Conservation (phyloP, 1,140 invertebrate species). For the Drosophila mayri region DNA sequence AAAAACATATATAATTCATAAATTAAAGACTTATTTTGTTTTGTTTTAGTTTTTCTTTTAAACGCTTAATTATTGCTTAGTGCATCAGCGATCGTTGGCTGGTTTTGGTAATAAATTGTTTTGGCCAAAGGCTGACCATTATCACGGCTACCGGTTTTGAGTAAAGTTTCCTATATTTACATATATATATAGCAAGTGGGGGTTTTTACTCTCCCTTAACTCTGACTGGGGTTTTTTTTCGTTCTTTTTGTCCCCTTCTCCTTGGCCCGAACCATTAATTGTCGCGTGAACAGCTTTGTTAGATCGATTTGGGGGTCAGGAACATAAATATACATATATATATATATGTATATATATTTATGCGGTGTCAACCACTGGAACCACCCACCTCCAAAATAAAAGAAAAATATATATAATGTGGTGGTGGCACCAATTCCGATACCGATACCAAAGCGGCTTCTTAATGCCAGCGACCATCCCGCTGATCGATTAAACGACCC, state of each 20-base stretch:
- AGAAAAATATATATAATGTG: background rate
- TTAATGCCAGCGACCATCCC: slow-evolving; percentile 72
- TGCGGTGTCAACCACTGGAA: slow-evolving; percentile 52
- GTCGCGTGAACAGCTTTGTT: slow-evolving; percentile 75
- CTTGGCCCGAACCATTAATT: slow-evolving; percentile 64
- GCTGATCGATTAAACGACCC: slow-evolving; percentile 78
- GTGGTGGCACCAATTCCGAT: slow-evolving; percentile 58
- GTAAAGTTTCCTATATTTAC: background rate
- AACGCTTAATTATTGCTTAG: background rate
- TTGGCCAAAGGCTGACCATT: slow-evolving; percentile 65
- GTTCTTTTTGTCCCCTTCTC: background rate
- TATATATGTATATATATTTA: background rate
- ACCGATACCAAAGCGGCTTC: slow-evolving; percentile 24
- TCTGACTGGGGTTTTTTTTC: background rate
- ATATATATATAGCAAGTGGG: background rate
- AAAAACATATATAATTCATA: background rate
- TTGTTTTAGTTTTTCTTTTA: no score
- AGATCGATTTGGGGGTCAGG: slow-evolving; percentile 62
- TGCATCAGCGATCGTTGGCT: slow-evolving; percentile 13
- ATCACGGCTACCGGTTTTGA: slow-evolving; percentile 66
- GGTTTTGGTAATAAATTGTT: slow-evolving; percentile 30
- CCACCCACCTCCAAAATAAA: slow-evolving; percentile 14
- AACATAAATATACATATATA: slow-evolving; percentile 9
- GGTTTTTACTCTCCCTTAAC: background rate
- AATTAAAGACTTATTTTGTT: rapidly evolving